Evolutionary conservation across 92 coral and sea anemone genomes (phyloP).

Genomic region (Heliopora coerulea): DNA sequence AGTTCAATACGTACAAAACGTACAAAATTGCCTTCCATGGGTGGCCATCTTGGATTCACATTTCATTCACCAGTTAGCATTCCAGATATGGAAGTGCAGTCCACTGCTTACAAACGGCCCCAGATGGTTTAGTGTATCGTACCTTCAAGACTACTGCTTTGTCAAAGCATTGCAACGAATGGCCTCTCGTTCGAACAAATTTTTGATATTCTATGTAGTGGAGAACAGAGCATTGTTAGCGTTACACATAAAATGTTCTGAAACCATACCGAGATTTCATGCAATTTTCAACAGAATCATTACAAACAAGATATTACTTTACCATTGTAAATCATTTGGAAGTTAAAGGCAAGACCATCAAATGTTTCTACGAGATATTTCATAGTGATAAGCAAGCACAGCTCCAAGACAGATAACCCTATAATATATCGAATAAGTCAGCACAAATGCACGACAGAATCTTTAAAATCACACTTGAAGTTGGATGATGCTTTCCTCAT

Average conservation of each 20-base stretch:
- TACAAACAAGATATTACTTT: neutral
- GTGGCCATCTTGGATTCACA: too few species aligned
- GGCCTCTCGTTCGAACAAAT: slow-evolving; percentile 82
- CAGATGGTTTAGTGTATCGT: too few species aligned
- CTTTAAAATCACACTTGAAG: neutral
- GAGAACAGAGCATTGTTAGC: too few species aligned
- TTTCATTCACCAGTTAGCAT: too few species aligned
- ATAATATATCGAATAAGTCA: neutral
- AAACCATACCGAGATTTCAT: too few species aligned
- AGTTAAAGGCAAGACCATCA: slow-evolving; percentile 88
- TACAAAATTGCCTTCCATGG: too few species aligned
- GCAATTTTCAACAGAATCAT: too few species aligned
- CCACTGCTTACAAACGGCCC: too few species aligned
- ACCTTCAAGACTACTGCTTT: slow-evolving; percentile 93
- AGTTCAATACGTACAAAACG: too few species aligned
- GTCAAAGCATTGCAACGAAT: slow-evolving; percentile 85
- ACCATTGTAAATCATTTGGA: slow-evolving; percentile 95
- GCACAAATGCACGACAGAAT: neutral
- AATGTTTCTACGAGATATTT: slow-evolving; percentile 69
- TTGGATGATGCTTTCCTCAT: too few species aligned
- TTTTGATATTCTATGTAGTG: slow-evolving; percentile 75
- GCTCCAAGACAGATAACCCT: slow-evolving; percentile 93
- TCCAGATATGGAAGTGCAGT: too few species aligned
- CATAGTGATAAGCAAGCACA: slow-evolving; percentile 87
- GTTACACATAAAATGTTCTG: too few species aligned